Percentiles rank a stretch among this genome's conserved stretches.
Evolutionary conservation across 2,113 vertebrate genomes (phyloP).

Genomic region (Galbula dea): DNA sequence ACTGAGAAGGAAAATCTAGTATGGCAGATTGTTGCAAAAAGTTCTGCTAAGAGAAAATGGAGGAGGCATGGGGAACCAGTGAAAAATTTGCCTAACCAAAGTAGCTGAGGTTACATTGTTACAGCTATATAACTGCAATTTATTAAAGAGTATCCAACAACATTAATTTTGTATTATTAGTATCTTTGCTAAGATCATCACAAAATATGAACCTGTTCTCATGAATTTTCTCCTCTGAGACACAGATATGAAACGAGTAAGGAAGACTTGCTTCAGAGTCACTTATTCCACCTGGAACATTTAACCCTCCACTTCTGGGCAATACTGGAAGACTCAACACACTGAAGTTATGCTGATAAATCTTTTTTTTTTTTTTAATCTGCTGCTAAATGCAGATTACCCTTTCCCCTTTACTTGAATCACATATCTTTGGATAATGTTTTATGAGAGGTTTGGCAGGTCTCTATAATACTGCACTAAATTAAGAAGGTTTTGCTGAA

Average conservation of each 20-base stretch:
- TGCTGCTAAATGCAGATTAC: neutral
- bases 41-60: neutral
- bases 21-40: neutral
- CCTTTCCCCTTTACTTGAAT: neutral
- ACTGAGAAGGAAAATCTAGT: neutral
- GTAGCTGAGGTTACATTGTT: neutral
- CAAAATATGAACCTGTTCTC: neutral
- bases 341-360: neutral
- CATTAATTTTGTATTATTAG: neutral
- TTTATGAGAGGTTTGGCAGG: neutral
- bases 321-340: neutral
- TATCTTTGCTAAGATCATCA: neutral
- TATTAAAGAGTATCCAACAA: neutral
- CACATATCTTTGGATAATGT: neutral
- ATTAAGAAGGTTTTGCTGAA: neutral
- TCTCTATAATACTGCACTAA: neutral
- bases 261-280: neutral
- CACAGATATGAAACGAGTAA: neutral
- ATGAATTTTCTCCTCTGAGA: neutral
- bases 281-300: neutral
- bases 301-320: neutral
- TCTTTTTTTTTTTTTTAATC: neutral
- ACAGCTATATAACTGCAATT: neutral
- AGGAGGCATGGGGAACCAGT: neutral
- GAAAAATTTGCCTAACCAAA: neutral